Evolutionary conservation across 2,888 invertebrate genomes (phyloP).

Genomic region (Tricholauxania praeusta): DNA sequence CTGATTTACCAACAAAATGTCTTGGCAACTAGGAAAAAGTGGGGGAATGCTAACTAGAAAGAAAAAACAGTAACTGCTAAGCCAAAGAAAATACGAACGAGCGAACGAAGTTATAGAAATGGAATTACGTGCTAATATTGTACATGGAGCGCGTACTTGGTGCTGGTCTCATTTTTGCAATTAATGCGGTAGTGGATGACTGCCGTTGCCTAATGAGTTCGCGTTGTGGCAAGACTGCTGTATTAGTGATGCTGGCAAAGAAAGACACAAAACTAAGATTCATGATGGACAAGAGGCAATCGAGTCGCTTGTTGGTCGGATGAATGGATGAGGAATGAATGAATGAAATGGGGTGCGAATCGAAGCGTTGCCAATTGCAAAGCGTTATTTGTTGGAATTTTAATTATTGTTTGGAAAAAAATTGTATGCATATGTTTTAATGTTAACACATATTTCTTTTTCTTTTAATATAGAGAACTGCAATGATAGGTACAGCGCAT

Average conservation of each 20-base stretch:
- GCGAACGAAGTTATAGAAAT: conserved; percentile 45
- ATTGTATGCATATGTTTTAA: no score
- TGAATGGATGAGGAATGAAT: conserved; percentile 27
- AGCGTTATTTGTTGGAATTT: no score
- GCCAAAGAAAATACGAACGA: neutral
- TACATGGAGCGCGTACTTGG: conserved; percentile 36
- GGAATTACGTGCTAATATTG: conserved; percentile 56
- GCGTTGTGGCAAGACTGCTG: neutral
- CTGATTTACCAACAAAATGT: no score
- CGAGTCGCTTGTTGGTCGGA: conserved; percentile 2
- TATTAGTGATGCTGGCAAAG: conserved; percentile 3
- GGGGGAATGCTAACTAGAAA: no score
- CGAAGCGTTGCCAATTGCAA: conserved; percentile 48
- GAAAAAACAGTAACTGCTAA: no score
- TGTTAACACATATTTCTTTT: no score
- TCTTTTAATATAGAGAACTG: no score
- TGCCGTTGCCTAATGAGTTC: conserved; percentile 25
- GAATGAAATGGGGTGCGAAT: conserved; percentile 43
- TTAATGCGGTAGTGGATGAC: conserved; percentile 15
- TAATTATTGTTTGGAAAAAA: no score
- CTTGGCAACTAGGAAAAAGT: no score
- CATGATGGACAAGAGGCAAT: conserved; percentile 6
- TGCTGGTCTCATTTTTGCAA: conserved; percentile 4
- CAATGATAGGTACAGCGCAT: no score
- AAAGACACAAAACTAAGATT: conserved; percentile 26